These are phyloP conservation scores for Pseudococcus viburni DNA, from an alignment of 2,888 invertebrate genomes.

Conservation along the genomic window DNA sequence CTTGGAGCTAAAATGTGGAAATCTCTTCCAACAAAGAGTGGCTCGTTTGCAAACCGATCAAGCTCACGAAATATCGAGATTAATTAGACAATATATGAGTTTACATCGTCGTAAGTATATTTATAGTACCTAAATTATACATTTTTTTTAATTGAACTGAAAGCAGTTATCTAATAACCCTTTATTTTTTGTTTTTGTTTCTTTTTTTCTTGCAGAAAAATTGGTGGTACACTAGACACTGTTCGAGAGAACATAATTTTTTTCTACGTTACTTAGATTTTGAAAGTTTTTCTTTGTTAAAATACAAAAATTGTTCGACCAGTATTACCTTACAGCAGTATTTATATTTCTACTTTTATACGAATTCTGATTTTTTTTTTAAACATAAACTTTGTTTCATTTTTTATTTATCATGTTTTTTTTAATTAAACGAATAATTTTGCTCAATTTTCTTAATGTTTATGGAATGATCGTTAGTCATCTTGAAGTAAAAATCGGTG, in stretches of 20 bases:
- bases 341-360: background rate
- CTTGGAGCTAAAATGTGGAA: constrained; percentile 97
- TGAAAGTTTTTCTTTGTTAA: background rate
- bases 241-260: background rate
- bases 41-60: constrained; percentile 97
- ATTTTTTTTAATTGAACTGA: no score
- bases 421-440: background rate
- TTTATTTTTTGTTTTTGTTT: no score
- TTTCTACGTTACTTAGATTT: background rate
- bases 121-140: no score
- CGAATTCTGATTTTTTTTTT: background rate
- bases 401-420: background rate
- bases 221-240: background rate
- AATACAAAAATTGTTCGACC: background rate
- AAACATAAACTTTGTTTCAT: background rate
- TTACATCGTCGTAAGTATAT: constrained; percentile 81
- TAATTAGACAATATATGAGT: constrained; percentile 97
- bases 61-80: constrained; percentile 95
- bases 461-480: no score
- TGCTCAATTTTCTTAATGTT: background rate
- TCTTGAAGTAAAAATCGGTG: no score
- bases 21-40: constrained; percentile 94
- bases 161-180: background rate
- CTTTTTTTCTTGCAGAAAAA: constrained; percentile 46
- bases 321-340: background rate